These are phyloP conservation scores for Pygmarrhopalites habei DNA, from an alignment of 1,140 invertebrate genomes.

Conservation along the genomic window DNA sequence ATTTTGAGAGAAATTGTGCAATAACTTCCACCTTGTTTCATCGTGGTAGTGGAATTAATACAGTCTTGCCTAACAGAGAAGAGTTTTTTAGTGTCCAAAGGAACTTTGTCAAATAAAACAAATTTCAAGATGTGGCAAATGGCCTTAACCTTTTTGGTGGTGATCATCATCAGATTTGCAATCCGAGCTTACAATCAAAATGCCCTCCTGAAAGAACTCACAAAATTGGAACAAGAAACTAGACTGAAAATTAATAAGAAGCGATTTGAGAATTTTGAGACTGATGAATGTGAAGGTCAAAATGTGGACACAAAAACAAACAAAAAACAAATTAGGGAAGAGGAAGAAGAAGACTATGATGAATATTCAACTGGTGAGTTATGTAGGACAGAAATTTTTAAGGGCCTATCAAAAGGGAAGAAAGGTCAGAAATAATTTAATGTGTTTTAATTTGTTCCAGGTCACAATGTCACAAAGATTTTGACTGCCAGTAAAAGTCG, in stretches of 20 bases:
- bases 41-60: background rate
- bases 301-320: background rate
- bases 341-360: background rate
- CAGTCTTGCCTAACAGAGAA: background rate
- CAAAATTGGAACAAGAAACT: background rate
- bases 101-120: background rate
- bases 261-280: too few species aligned
- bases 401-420: background rate
- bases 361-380: background rate
- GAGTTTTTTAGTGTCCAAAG: background rate
- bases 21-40: background rate
- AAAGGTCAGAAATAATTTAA: background rate
- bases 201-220: background rate
- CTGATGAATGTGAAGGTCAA: background rate
- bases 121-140: background rate
- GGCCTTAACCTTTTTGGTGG: background rate
- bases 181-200: background rate
- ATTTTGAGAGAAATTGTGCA: background rate
- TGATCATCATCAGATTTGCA: background rate
- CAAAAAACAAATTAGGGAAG: background rate
- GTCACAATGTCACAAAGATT: background rate
- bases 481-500: background rate
- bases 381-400: background rate
- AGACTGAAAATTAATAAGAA: too few species aligned
- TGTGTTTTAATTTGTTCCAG: background rate